Base-by-base conservation (phyloP, 2,113 vertebrate species). In the Aplodontia rufa region DNA sequence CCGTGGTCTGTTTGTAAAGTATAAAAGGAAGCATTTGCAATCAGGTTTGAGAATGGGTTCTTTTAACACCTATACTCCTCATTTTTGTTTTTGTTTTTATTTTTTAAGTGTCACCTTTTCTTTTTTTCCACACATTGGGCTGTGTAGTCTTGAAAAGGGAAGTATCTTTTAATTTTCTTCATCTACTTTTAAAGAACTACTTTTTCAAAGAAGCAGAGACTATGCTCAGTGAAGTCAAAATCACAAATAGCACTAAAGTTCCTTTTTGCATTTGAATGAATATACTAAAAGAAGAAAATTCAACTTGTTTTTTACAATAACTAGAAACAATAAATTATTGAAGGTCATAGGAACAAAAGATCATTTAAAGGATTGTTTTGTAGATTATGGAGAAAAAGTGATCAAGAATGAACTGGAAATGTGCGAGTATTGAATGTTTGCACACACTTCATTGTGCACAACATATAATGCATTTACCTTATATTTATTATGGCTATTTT, bases 131-230 rank as follows among this genome's bases (percentile, higher is more conserved):
- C 3, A 75, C 49, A 93, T 32, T 81, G 42, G 60, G 81, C n/a
- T 94, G 35, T 17, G 1, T 88, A 87, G 58, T 74, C 45, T 32
- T 85, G 22, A 64, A 94, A 96, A 94, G 47, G 64, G 75, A 95
- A 92, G 45, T n/a, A 93, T 92, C 80, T 96, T 96, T 95, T 90
- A 88, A 90, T 95, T 96, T 93, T 92, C 74, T 96, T 94, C 93
- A 89, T 87, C 82, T 96, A 89, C 74, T 93, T 96, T 96, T 88
- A 74, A 96, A 97, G 28, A 95, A 94, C 30, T 94, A 85, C 60
- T 94, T 96, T 96, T 94, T 87, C 94, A 91, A 96, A 86, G 40
- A 95, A 91, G 74, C 79, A 93, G 83, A 95, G 51, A 94, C 58
- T 94, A 47, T 87, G 83, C 68, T 96, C 64, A 91, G 51, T 66